Conservation (phyloP, 2,797 vertebrate species). For the Eulemur mongoz region DNA sequence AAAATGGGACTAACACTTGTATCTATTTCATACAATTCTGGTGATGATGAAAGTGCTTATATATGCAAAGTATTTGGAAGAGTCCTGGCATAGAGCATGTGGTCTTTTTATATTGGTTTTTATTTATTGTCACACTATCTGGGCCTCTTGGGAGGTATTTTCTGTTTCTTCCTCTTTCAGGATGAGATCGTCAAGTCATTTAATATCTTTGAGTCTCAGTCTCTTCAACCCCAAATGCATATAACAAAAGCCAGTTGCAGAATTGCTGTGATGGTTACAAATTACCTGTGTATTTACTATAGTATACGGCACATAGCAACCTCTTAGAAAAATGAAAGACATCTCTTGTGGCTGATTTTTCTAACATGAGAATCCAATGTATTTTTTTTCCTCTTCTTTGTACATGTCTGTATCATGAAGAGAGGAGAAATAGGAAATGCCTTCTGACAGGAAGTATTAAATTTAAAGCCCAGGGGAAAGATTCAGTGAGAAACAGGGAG, state of each 20-base stretch:
- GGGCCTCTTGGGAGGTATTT: not conserved
- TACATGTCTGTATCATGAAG: not conserved
- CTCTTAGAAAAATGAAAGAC: not conserved
- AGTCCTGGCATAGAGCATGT: not conserved
- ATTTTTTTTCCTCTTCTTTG: not conserved
- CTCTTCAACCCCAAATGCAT: not conserved
- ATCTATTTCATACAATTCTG: not conserved
- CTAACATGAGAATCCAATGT: not conserved
- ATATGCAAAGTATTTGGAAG: not conserved
- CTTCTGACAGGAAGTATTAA: constrained; percentile 48
- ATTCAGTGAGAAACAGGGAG: not conserved
- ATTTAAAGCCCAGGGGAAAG: constrained; percentile 22
- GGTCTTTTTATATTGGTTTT: not conserved
- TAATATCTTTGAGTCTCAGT: not conserved
- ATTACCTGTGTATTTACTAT: not conserved
- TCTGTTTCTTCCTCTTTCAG: not conserved
- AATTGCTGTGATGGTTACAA: not conserved
- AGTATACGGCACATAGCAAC: not conserved
- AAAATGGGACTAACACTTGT: not conserved
- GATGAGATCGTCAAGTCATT: not conserved
- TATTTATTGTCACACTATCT: not conserved
- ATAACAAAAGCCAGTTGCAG: not conserved
- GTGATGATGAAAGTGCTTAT: not conserved
- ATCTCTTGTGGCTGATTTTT: not conserved
- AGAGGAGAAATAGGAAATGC: not conserved